Percentiles rank a stretch among this genome's conserved stretches.
phyloP scores from a whole-genome alignment of 2,113 vertebrate genomes.

The Melanerpes formicivorus region DNA sequence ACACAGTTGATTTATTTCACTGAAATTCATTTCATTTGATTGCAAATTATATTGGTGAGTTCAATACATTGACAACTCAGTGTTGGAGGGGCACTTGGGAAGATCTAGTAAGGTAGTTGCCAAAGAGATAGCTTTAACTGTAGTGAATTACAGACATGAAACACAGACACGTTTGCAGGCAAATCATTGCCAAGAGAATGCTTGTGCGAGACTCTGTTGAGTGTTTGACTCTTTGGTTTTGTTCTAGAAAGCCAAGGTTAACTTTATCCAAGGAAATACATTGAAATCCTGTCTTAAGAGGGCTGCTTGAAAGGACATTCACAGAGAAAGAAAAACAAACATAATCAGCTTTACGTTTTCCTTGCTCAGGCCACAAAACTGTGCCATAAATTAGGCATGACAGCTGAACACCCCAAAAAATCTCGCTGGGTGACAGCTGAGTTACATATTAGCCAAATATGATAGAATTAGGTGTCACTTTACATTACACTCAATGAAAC shows the following conservation, averaged over 20 bases:
- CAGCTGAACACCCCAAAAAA: not conserved
- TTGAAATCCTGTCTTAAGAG: not conserved
- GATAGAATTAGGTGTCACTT: conserved; percentile 53
- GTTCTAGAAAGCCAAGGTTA: not conserved
- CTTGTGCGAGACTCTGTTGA: not conserved
- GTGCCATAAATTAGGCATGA: not conserved
- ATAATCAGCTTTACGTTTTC: not conserved
- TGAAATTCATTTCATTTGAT: conserved; percentile 72
- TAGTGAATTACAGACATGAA: conserved; percentile 47
- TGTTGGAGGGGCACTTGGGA: conserved; percentile 15
- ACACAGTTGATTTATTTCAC: conserved; percentile 74
- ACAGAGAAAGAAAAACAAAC: not conserved
- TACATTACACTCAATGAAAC: conserved; percentile 31
- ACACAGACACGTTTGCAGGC: not conserved
- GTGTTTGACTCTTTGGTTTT: not conserved
- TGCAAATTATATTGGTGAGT: conserved; percentile 70
- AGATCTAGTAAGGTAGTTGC: conserved; percentile 19
- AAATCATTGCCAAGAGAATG: not conserved
- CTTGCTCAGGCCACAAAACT: not conserved
- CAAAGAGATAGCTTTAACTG: conserved; percentile 14
- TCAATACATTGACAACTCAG: conserved; percentile 68
- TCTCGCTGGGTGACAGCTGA: conserved; percentile 14
- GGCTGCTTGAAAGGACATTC: not conserved
- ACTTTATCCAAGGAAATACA: not conserved
- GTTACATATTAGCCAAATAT: conserved; percentile 18